Percentiles rank a stretch among this genome's conserved stretches.
phyloP scores from a whole-genome alignment of 2,113 vertebrate species.

The Chaetodon trifascialis region DNA sequence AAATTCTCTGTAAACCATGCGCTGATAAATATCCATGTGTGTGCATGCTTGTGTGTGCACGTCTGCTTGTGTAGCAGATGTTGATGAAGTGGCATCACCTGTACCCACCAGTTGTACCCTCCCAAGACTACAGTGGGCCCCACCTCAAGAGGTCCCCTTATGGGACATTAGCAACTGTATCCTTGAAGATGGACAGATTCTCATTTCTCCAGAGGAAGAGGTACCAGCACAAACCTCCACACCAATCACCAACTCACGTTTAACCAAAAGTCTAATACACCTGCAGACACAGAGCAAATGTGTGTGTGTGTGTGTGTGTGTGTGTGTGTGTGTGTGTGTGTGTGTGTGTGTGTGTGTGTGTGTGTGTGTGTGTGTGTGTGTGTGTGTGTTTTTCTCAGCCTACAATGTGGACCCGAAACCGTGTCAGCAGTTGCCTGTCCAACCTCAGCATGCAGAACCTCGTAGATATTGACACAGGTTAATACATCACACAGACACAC shows the following conservation, averaged over 20 bases:
- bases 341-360: too few species aligned
- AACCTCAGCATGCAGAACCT: slow-evolving; percentile 77
- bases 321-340: not conserved
- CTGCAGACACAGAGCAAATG: not conserved
- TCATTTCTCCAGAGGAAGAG: slow-evolving; percentile 89
- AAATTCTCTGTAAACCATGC: not conserved
- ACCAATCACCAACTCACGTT: not conserved
- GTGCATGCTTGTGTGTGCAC: slow-evolving; percentile 28
- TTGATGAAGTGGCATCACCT: slow-evolving; percentile 10
- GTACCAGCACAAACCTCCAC: slow-evolving; percentile 73
- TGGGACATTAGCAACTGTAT: slow-evolving; percentile 91
- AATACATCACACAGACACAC: slow-evolving; percentile 19
- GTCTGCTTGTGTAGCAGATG: slow-evolving; percentile 38
- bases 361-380: not conserved
- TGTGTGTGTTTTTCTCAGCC: slow-evolving; percentile 70
- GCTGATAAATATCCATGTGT: not conserved
- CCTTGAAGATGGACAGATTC: slow-evolving; percentile 88
- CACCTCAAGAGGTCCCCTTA: slow-evolving; percentile 82
- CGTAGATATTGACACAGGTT: slow-evolving; percentile 76
- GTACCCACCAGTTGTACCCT: slow-evolving; percentile 4
- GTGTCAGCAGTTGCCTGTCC: slow-evolving; percentile 79
- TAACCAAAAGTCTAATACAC: not conserved
- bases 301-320: too few species aligned
- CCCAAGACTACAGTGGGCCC: slow-evolving; percentile 68
- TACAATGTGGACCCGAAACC: slow-evolving; percentile 74